These are phyloP conservation scores for Sitta europaea DNA, from an alignment of 2,113 vertebrate genomes.

Conservation along the genomic window DNA sequence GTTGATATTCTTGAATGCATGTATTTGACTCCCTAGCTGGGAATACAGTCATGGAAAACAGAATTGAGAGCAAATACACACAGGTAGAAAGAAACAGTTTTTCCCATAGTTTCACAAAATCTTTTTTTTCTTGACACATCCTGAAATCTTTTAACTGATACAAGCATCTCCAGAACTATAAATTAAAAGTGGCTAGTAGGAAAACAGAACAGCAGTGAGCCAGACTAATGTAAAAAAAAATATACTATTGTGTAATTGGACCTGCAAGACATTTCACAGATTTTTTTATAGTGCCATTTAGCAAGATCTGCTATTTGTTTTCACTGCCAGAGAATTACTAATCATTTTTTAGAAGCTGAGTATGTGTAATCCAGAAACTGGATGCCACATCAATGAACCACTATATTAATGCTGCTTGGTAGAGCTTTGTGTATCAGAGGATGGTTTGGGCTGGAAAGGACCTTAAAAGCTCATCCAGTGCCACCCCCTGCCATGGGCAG, in stretches of 20 bases:
- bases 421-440: neutral
- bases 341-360: neutral
- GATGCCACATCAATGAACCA: neutral
- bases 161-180: neutral
- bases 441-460: neutral
- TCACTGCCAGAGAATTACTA: neutral
- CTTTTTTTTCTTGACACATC: neutral
- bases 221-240: neutral
- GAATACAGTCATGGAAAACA: neutral
- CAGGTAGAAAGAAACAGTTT: neutral
- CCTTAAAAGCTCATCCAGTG: neutral
- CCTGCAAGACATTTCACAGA: neutral
- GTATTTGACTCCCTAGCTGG: neutral
- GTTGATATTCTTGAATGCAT: neutral
- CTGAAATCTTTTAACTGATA: neutral
- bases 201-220: neutral
- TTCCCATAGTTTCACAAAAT: neutral
- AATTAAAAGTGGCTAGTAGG: neutral
- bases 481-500: neutral
- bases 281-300: neutral
- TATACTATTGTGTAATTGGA: neutral
- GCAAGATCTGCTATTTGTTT: neutral
- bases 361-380: neutral
- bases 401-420: neutral
- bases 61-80: neutral